Evolutionary conservation across 2,113 vertebrate species (phyloP).

Genomic region (Aegypius monachus): DNA sequence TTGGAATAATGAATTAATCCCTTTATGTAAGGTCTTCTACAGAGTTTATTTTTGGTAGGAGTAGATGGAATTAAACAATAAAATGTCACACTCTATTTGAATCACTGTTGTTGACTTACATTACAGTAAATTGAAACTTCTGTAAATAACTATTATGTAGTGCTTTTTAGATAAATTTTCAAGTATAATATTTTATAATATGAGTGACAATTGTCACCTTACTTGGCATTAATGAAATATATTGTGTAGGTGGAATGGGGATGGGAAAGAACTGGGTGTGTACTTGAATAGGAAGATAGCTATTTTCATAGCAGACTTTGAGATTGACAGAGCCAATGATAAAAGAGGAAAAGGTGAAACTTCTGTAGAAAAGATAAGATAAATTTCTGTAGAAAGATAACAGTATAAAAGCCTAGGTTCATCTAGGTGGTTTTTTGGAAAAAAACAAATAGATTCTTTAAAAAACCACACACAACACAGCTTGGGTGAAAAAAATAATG

Average conservation of each 20-base stretch:
- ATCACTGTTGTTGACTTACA: neutral
- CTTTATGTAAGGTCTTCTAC: neutral
- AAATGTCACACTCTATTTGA: neutral
- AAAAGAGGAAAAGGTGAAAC: neutral
- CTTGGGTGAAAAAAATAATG: neutral
- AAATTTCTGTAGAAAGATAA: neutral
- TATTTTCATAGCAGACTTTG: neutral
- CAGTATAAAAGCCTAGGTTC: neutral
- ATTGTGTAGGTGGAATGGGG: neutral
- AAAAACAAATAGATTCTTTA: neutral
- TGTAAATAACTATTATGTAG: neutral
- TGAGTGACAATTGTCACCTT: neutral
- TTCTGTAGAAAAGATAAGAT: neutral
- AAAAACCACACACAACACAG: fast-evolving
- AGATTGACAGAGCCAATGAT: neutral
- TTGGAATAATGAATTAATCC: neutral
- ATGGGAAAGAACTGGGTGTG: neutral
- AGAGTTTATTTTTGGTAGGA: neutral
- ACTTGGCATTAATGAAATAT: neutral
- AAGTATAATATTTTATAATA: neutral
- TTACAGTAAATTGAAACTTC: neutral
- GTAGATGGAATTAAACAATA: neutral
- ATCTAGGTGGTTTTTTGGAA: neutral
- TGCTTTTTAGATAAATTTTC: neutral
- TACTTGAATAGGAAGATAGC: neutral